Conservation (phyloP, 2,888 invertebrate species). For the Rambutsinella grinnellia region DNA sequence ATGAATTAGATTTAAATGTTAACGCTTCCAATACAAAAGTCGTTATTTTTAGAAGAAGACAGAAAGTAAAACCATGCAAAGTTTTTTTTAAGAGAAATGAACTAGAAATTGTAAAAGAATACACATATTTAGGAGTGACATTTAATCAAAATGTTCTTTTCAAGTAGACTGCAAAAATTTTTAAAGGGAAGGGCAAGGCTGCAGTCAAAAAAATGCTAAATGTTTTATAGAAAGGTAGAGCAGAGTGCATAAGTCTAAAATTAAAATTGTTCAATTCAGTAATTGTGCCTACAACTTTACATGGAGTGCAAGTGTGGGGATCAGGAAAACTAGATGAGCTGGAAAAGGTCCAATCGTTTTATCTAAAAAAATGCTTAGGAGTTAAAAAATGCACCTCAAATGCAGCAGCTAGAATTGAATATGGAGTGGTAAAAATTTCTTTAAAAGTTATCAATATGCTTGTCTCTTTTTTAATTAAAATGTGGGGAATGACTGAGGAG, state of each 20-base stretch:
- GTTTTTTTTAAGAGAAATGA: conserved; percentile 18
- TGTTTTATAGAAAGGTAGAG: conserved; percentile 9
- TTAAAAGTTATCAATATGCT: background rate
- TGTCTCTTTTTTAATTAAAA: background rate
- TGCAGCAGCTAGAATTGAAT: background rate
- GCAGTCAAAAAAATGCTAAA: background rate
- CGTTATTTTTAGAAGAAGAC: conserved; percentile 43
- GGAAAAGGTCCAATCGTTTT: background rate
- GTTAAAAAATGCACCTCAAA: background rate
- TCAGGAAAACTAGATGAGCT: background rate
- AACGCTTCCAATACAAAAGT: conserved; percentile 53
- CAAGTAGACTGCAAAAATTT: conserved; percentile 9
- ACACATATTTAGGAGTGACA: conserved; percentile 43
- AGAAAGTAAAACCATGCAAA: background rate
- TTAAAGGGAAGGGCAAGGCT: conserved; percentile 12
- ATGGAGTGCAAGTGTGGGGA: conserved; percentile 16
- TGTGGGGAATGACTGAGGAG: background rate
- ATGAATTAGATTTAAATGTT: background rate
- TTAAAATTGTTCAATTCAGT: background rate
- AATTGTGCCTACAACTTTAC: background rate
- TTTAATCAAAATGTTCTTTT: background rate
- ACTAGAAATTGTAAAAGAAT: conserved; percentile 29
- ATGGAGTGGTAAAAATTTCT: background rate
- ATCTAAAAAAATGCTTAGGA: background rate
- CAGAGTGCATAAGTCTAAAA: background rate